These are phyloP conservation scores for Sussaba pulchella DNA, from an alignment of 2,888 invertebrate species.

Conservation along the genomic window DNA sequence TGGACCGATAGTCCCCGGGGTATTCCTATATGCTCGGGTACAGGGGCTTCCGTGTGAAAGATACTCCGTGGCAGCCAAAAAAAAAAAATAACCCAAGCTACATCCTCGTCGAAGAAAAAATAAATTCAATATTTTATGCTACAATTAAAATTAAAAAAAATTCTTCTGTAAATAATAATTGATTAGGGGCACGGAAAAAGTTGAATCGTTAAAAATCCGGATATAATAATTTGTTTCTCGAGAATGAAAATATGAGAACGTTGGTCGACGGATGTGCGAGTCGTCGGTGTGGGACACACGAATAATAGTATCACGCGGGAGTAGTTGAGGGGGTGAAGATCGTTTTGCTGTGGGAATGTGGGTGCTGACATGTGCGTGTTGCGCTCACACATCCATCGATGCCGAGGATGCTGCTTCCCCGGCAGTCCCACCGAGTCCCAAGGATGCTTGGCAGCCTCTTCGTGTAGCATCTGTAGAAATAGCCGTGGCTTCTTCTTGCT, in stretches of 20 bases:
- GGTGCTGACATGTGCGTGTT: slow-evolving; percentile 36
- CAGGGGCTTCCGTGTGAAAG: slow-evolving; percentile 48
- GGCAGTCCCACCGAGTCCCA: slow-evolving; percentile 58
- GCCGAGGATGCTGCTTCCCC: slow-evolving; percentile 21
- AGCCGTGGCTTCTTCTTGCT: slow-evolving; percentile 57
- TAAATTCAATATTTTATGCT: neutral
- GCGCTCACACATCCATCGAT: slow-evolving; percentile 40
- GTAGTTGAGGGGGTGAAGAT: slow-evolving; percentile 20
- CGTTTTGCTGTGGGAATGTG: slow-evolving; percentile 29
- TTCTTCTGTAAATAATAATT: no score
- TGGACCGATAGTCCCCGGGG: slow-evolving; percentile 30
- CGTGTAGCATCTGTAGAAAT: slow-evolving; percentile 72
- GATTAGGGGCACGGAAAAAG: no score
- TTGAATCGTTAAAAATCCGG: no score
- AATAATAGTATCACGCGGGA: neutral
- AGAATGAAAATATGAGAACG: neutral
- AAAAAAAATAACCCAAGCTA: neutral
- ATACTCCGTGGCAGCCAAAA: slow-evolving; percentile 4
- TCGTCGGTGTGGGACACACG: neutral
- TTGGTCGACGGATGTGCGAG: neutral
- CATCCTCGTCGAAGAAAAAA: no score
- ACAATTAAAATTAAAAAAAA: neutral
- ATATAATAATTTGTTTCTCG: neutral
- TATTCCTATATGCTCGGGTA: slow-evolving; percentile 36
- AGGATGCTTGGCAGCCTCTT: slow-evolving; percentile 28